Base-by-base conservation (phyloP, 2,888 invertebrate species). In the Cinara cedri region DNA sequence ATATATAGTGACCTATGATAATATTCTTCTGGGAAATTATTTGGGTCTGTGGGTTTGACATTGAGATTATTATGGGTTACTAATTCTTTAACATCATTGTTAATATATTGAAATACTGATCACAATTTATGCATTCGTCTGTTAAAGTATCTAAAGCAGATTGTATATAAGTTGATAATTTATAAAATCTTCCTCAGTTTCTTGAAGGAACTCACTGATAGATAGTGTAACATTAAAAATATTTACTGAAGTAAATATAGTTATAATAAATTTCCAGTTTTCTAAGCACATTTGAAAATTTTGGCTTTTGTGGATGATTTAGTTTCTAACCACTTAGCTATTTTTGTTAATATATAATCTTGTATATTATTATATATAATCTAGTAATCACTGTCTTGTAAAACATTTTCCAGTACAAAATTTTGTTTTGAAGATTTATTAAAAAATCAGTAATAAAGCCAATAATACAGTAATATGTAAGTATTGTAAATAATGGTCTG, bases 191-290 rank as follows among this genome's bases (percentile, higher is more conserved):
- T 24, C 16, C 24, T 57, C 24, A 11, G 14, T 57, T 57, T 24
- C 57, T 14, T 57, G 57, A 14, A 57, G 57, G 16, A 11, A 24
- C 8, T 57, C 24, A 24, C 57, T 57, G 11, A 57, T 26, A 26
- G 57, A 24, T 57, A 57, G 24, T 24, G 57, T 57, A 57, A 57
- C 24, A 57, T 14, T 57, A 0, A 57, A 9, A 3, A 57, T 57
- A 57, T 26, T 24, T 57, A 14, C 24, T 16, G 24, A 16, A 26
- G 26, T 57, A 57, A 24, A 57, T 13, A 57, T 26, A 57, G 57
- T 57, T 57, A 57, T 24, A 57, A 57, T 57, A 57, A 57, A 57
- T 57, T 57, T 14, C 14, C 24, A 57, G 24, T 26, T 57, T 16
- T 57, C 57, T 57, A 21, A n/a, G n/a, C n/a, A n/a, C n/a, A n/a